phyloP scores from a whole-genome alignment of 2,797 vertebrate genomes.

The Fistularia commersonii region DNA sequence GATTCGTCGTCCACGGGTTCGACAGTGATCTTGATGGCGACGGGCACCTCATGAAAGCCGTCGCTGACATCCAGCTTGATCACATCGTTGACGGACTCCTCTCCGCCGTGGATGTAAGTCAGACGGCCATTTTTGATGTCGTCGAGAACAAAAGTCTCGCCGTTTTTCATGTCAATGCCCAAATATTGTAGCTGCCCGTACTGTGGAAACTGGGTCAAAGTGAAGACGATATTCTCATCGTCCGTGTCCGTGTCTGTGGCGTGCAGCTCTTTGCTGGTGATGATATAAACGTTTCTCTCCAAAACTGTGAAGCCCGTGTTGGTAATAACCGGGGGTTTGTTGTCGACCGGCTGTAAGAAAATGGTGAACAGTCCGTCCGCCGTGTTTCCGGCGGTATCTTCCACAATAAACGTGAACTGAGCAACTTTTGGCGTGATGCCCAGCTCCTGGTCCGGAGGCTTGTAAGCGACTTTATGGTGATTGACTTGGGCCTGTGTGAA shows the following conservation, averaged over 20 bases:
- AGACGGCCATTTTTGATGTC: constrained; percentile 76
- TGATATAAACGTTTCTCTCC: constrained; percentile 74
- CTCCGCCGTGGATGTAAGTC: constrained; percentile 77
- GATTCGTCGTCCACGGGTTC: constrained; percentile 77
- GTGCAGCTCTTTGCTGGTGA: constrained; percentile 80
- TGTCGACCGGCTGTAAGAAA: constrained; percentile 85
- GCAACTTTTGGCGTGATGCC: constrained; percentile 82
- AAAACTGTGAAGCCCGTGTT: constrained; percentile 82
- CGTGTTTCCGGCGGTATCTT: constrained; percentile 82
- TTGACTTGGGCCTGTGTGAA: constrained; percentile 90
- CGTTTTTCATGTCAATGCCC: constrained; percentile 72
- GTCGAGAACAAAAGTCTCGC: constrained; percentile 79
- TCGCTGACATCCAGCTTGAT: constrained; percentile 83
- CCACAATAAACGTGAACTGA: constrained; percentile 84
- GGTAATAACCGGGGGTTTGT: constrained; percentile 82
- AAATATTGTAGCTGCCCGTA: constrained; percentile 78
- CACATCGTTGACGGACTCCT: constrained; percentile 75
- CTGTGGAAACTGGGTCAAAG: constrained; percentile 71
- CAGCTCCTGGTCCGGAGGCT: constrained; percentile 81
- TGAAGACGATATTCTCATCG: constrained; percentile 79
- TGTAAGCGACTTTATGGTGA: constrained; percentile 86
- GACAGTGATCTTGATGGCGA: constrained; percentile 76
- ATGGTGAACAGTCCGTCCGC: constrained; percentile 81
- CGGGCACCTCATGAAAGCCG: constrained; percentile 79
- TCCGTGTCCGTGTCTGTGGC: constrained; percentile 84